These are phyloP conservation scores for Troilus luridus DNA, from an alignment of 2,888 invertebrate species.

Conservation along the genomic window DNA sequence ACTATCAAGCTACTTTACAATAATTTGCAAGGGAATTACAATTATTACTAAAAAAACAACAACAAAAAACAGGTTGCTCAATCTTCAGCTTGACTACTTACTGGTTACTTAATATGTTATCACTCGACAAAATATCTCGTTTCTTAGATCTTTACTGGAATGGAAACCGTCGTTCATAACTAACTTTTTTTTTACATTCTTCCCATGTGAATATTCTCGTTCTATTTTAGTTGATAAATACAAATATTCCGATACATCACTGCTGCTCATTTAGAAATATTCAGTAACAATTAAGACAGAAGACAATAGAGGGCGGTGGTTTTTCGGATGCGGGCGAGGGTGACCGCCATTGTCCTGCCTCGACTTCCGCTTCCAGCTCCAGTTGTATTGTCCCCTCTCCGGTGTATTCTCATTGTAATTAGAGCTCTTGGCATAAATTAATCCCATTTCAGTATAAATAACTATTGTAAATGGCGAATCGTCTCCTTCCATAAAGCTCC, in stretches of 20 bases:
- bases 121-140: no score
- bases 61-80: no score
- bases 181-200: no score
- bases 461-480: conserved; percentile 29
- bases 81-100: no score
- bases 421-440: conserved; percentile 17
- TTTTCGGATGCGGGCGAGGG: conserved; percentile 14
- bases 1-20: no score
- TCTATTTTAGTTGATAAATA: neutral
- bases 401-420: conserved; percentile 45
- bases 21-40: no score
- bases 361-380: conserved; percentile 37
- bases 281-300: neutral
- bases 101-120: no score
- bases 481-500: neutral
- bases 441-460: neutral
- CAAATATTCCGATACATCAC: neutral
- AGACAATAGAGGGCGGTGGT: neutral
- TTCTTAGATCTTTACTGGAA: no score
- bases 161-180: no score
- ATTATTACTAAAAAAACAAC: no score
- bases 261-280: neutral
- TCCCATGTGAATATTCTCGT: no score
- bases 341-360: conserved; percentile 41
- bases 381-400: conserved; percentile 17